A percentile compares a stretch with the other conserved stretches of the same genome.
These are phyloP conservation scores for Macropus fuliginosus DNA, from an alignment of 2,797 vertebrate genomes.

Conservation along the genomic window DNA sequence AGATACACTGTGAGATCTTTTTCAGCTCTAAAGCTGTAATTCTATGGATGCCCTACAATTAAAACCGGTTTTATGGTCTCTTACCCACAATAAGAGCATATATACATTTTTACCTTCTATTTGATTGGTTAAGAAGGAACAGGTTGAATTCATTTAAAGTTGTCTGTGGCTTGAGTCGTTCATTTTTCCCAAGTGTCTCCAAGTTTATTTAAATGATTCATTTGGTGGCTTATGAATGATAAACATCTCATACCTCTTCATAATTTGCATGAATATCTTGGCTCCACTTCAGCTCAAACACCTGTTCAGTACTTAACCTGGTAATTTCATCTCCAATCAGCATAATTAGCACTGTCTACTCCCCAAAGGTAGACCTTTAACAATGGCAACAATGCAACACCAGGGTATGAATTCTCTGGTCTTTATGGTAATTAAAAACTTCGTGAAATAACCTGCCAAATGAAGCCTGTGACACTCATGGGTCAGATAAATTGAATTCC, in stretches of 20 bases:
- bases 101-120: neutral
- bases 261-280: slow-evolving; percentile 19
- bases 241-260: slow-evolving; percentile 16
- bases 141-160: neutral
- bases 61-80: accelerated
- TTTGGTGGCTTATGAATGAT: neutral
- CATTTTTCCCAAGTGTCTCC: neutral
- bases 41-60: neutral
- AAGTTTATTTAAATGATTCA: slow-evolving; percentile 20
- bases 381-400: accelerated
- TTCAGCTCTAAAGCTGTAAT: neutral
- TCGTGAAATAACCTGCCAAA: neutral
- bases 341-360: neutral
- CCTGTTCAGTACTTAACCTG: neutral
- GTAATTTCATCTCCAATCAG: neutral
- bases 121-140: neutral
- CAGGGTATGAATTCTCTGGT: neutral
- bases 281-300: neutral
- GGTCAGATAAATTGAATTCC: neutral
- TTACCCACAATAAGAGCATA: neutral
- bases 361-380: neutral
- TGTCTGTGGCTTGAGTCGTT: neutral
- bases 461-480: neutral
- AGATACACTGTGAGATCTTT: neutral
- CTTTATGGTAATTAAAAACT: neutral